Evolutionary conservation across 1,140 invertebrate species (phyloP).

Genomic region (Brachionus angularis): DNA sequence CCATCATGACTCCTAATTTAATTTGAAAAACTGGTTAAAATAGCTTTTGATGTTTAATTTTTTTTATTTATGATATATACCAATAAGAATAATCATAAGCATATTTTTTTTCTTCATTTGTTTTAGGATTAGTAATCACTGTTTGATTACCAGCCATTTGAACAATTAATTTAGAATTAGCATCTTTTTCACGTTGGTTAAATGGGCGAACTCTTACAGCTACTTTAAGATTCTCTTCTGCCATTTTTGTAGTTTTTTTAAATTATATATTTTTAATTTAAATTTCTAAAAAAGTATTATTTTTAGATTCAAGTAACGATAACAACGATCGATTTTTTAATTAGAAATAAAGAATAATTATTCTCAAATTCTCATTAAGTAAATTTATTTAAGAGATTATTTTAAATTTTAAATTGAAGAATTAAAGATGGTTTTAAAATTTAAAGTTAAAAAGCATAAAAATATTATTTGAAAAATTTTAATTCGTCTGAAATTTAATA

Average conservation of each 20-base stretch:
- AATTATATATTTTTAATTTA: neutral
- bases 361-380: too few relatives aligned
- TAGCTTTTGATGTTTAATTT: neutral
- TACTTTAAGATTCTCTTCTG: slow-evolving; percentile 62
- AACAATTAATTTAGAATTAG: slow-evolving; percentile 62
- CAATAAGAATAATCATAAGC: slow-evolving; percentile 65
- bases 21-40: neutral
- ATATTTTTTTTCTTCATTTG: slow-evolving; percentile 59
- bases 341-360: too few relatives aligned
- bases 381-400: too few relatives aligned
- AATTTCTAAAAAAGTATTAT: neutral
- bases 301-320: neutral
- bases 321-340: neutral
- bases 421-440: too few relatives aligned
- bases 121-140: slow-evolving; percentile 60
- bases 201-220: slow-evolving; percentile 65
- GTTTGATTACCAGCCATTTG: slow-evolving; percentile 62
- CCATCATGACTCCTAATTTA: slow-evolving; percentile 63
- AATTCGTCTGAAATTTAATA: too few relatives aligned
- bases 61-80: slow-evolving; percentile 47
- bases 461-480: too few relatives aligned
- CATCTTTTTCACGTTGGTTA: slow-evolving; percentile 61
- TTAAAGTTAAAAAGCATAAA: too few relatives aligned
- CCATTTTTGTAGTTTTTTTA: slow-evolving; percentile 7
- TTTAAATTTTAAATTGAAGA: too few relatives aligned